Evolutionary conservation across 2,888 invertebrate species (phyloP).

Genomic region (Antheraea yamamai): DNA sequence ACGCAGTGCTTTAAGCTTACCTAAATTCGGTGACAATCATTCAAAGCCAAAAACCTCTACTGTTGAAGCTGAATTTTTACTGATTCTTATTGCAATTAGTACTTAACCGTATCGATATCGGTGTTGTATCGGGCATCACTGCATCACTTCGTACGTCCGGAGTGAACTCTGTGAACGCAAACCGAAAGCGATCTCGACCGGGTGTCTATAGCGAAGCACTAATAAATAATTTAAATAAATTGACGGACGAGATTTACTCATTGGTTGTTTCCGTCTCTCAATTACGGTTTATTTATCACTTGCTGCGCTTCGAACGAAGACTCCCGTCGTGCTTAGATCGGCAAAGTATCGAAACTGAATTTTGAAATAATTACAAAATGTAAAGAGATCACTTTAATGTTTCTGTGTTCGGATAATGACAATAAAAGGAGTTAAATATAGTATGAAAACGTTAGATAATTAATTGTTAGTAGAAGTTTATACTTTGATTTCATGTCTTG

Average conservation of each 20-base stretch:
- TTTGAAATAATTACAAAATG: constrained; percentile 6
- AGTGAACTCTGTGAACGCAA: constrained; percentile 65
- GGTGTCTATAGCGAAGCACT: constrained; percentile 81
- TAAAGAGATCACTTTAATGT: neutral
- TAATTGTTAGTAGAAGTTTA: neutral
- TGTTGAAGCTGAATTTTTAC: no score
- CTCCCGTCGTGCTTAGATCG: constrained; percentile 32
- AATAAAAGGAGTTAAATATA: neutral
- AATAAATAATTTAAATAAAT: constrained; percentile 83
- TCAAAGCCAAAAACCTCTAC: no score
- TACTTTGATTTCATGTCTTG: neutral
- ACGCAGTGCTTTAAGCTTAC: no score
- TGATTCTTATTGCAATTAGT: neutral
- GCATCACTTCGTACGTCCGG: constrained; percentile 67
- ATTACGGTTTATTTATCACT: constrained; percentile 82
- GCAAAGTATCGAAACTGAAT: constrained; percentile 1
- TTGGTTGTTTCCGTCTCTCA: constrained; percentile 81
- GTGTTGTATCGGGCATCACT: constrained; percentile 43
- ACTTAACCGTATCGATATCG: constrained; percentile 38
- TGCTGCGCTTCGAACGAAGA: constrained; percentile 68
- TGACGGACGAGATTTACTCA: constrained; percentile 83
- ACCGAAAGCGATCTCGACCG: constrained; percentile 74
- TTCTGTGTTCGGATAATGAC: neutral
- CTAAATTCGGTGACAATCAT: no score
- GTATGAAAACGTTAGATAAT: neutral